phyloP scores from a whole-genome alignment of 2,888 invertebrate genomes.

The Ptychoptera albimana region DNA sequence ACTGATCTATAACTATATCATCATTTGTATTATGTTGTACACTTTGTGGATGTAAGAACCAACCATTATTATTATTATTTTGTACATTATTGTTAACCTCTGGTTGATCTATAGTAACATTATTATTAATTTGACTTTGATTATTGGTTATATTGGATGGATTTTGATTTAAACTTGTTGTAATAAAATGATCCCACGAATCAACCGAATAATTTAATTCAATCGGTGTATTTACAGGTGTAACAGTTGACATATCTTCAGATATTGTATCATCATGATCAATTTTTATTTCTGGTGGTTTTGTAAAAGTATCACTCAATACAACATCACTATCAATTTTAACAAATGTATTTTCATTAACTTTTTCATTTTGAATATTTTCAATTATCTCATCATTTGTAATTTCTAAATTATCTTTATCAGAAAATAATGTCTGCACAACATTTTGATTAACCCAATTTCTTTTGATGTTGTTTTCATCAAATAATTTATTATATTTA shows the following conservation, averaged over 20 bases:
- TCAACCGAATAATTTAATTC: constrained; percentile 14
- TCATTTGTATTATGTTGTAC: constrained; percentile 6
- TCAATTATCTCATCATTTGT: neutral
- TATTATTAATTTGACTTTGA: neutral
- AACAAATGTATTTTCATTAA: no score
- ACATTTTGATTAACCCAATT: neutral
- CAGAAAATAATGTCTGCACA: neutral
- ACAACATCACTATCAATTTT: no score
- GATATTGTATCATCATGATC: constrained; percentile 13
- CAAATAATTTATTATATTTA: neutral
- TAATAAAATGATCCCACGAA: constrained; percentile 13
- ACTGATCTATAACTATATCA: neutral
- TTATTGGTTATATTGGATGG: neutral
- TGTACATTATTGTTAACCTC: neutral
- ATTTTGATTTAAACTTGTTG: constrained; percentile 1
- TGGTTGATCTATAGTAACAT: neutral
- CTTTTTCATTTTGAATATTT: no score
- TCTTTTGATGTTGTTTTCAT: neutral
- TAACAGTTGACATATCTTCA: constrained; percentile 14
- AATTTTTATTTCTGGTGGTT: constrained; percentile 11
- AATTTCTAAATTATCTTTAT: neutral
- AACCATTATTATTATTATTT: constrained; percentile 7
- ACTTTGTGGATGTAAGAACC: constrained; percentile 13
- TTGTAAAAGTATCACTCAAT: no score
- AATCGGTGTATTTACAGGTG: constrained; percentile 15